These are phyloP conservation scores for Nemopilema nomurai DNA, from an alignment of 30 jellyfish, hydroid and myxozoan species.

Conservation along the genomic window DNA sequence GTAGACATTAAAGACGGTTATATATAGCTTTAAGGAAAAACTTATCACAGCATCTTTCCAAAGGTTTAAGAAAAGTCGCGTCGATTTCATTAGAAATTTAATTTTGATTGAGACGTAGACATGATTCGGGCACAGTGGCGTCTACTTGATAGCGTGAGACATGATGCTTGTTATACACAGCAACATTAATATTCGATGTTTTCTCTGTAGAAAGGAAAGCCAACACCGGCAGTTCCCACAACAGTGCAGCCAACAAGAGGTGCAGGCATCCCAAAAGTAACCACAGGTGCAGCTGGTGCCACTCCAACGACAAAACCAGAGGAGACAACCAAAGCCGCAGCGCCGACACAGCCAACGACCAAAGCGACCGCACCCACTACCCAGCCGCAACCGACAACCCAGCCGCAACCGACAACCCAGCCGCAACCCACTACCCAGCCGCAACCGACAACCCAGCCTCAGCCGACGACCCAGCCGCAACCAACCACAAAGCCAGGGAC, in stretches of 20 bases:
- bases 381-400: slow-evolving; percentile 15
- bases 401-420: slow-evolving; percentile 12
- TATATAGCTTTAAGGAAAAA: no score
- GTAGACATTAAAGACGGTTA: no score
- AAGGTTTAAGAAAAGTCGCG: no score
- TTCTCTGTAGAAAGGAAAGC: neutral
- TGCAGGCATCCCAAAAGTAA: slow-evolving; percentile 6
- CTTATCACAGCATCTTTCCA: no score
- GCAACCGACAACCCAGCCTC: slow-evolving; percentile 14
- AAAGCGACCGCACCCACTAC: slow-evolving; percentile 8
- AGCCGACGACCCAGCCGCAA: slow-evolving; percentile 9
- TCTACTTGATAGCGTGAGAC: no score
- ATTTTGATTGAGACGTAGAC: no score
- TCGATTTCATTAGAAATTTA: no score
- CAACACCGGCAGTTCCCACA: slow-evolving; percentile 3
- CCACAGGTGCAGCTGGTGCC: neutral
- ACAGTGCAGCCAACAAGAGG: slow-evolving; percentile 45
- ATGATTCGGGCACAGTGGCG: no score
- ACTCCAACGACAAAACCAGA: slow-evolving; percentile 14
- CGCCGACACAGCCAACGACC: slow-evolving; percentile 17
- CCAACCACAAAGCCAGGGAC: slow-evolving; percentile 15
- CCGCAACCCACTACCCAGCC: neutral
- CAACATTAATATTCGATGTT: no score
- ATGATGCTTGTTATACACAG: no score
- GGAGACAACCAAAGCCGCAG: slow-evolving; percentile 20